These are phyloP conservation scores for Calliphora vomitoria DNA, from an alignment of 2,888 invertebrate species.

Conservation along the genomic window DNA sequence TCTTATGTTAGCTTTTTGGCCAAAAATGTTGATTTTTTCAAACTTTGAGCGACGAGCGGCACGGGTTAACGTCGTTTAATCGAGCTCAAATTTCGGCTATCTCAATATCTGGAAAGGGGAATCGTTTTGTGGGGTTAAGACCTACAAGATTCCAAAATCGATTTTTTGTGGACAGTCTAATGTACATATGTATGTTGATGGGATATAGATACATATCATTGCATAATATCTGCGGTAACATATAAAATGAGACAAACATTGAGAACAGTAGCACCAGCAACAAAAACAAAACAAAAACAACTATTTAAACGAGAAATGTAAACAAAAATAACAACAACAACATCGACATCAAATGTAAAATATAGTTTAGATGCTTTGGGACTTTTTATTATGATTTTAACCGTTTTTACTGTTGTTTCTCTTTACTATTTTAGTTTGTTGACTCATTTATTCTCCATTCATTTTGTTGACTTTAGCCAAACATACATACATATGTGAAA, in stretches of 20 bases:
- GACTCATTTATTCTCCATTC: conserved; percentile 66
- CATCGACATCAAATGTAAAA: conserved; percentile 47
- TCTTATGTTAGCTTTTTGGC: too few species aligned
- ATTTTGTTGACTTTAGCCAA: conserved; percentile 65
- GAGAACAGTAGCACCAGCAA: conserved; percentile 8
- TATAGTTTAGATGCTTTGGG: conserved; percentile 66
- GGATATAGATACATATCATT: conserved; percentile 44
- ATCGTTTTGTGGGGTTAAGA: too few species aligned
- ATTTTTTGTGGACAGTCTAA: too few species aligned
- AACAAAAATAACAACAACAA: conserved; percentile 7
- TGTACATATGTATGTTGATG: background rate
- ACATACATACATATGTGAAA: background rate
- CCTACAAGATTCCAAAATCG: too few species aligned
- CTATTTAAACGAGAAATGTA: conserved; percentile 24
- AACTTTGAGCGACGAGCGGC: too few species aligned
- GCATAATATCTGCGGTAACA: conserved; percentile 58
- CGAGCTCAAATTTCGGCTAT: too few species aligned
- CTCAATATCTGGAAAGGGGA: too few species aligned
- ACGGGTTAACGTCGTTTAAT: too few species aligned
- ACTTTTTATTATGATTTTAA: conserved; percentile 70
- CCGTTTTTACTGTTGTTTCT: conserved; percentile 61
- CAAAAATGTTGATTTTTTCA: too few species aligned
- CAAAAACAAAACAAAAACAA: conserved; percentile 9
- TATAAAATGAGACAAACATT: conserved; percentile 57
- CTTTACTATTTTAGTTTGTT: conserved; percentile 64